Evolutionary conservation across 1,140 invertebrate species (phyloP).

Genomic region (Bombus waltoni): DNA sequence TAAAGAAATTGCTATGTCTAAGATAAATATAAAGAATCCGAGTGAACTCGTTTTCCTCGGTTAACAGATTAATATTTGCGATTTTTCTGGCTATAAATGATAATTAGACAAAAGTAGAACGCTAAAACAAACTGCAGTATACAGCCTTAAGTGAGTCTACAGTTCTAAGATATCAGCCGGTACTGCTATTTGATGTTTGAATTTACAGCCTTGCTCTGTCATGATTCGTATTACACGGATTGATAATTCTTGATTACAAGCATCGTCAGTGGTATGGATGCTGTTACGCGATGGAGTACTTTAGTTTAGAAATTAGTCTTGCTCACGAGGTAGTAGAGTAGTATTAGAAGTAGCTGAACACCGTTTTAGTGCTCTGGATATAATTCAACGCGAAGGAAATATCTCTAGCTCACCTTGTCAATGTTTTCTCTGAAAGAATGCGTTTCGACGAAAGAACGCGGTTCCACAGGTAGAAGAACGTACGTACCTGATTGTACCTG

Average conservation of each 20-base stretch:
- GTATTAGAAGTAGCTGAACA: too few relatives aligned
- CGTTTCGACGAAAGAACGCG: conserved; percentile 20
- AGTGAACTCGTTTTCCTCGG: too few relatives aligned
- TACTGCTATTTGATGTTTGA: not conserved
- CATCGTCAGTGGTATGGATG: not conserved
- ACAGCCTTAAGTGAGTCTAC: too few relatives aligned
- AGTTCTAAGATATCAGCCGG: too few relatives aligned
- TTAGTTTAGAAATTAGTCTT: not conserved
- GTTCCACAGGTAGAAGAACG: conserved; percentile 11
- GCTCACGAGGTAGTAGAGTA: not conserved
- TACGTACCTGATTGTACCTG: too few relatives aligned
- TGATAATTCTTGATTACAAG: not conserved
- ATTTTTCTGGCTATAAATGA: too few relatives aligned
- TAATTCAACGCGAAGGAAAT: not conserved
- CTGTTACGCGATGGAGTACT: not conserved
- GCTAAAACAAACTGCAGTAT: too few relatives aligned
- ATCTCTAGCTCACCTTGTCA: conserved; percentile 30
- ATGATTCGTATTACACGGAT: not conserved
- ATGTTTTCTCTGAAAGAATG: conserved; percentile 44
- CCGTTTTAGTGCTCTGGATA: not conserved
- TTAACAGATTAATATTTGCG: too few relatives aligned
- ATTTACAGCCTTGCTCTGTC: not conserved
- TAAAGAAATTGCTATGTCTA: too few relatives aligned
- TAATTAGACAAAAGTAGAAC: too few relatives aligned
- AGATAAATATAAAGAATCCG: too few relatives aligned